Conservation (phyloP, 2,797 vertebrate species). For the Hypotaenidia philippensis region DNA sequence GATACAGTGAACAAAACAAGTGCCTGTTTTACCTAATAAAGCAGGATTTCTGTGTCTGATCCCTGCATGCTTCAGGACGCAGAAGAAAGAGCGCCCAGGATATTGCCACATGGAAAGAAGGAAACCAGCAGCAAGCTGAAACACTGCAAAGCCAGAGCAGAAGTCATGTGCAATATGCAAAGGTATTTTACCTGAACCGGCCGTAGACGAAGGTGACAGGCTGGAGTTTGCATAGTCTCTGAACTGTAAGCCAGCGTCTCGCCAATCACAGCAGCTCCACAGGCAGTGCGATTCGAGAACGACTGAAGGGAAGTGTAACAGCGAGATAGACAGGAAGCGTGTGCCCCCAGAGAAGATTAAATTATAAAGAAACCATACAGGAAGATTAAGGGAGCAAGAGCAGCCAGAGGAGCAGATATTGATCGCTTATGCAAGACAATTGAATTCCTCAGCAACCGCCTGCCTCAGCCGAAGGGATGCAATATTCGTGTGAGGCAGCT, state of each 20-base stretch:
- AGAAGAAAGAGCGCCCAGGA: background rate
- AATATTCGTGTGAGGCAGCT: background rate
- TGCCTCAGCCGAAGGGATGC: background rate
- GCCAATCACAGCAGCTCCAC: background rate
- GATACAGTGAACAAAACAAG: background rate
- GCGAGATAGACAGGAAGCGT: background rate
- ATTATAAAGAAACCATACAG: background rate
- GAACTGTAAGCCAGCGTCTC: slow-evolving; percentile 14
- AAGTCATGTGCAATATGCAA: background rate
- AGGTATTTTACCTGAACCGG: background rate
- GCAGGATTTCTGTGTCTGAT: slow-evolving; percentile 10
- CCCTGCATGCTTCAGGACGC: background rate
- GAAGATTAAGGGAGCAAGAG: slow-evolving; percentile 3
- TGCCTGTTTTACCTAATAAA: background rate
- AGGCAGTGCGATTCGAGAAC: background rate
- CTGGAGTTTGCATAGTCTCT: slow-evolving; percentile 28
- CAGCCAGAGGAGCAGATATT: background rate
- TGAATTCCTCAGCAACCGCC: background rate
- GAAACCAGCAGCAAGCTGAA: background rate
- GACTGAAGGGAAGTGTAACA: background rate
- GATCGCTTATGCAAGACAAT: background rate
- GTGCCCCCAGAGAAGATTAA: slow-evolving; percentile 1
- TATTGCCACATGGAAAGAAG: background rate
- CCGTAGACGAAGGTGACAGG: slow-evolving; percentile 14
- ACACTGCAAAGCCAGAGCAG: background rate